phyloP scores from a whole-genome alignment of 2,797 vertebrate genomes.

The Mus caroli region DNA sequence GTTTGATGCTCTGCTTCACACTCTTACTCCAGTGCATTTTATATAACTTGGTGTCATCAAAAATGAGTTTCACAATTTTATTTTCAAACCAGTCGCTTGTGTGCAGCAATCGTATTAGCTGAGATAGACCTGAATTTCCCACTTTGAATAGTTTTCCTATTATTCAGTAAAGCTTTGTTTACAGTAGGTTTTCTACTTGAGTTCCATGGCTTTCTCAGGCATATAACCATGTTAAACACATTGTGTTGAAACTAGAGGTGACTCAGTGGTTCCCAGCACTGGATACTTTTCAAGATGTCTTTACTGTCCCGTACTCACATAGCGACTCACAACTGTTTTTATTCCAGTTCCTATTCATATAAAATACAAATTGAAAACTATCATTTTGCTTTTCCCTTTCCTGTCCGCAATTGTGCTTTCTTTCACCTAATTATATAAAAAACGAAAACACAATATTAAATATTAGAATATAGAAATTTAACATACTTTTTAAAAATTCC shows the following conservation, averaged over 20 bases:
- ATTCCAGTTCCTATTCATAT: neutral
- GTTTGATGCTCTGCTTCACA: neutral
- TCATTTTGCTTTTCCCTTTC: slow-evolving; percentile 50
- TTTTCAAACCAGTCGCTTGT: neutral
- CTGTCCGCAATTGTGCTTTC: neutral
- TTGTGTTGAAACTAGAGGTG: neutral
- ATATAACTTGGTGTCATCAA: neutral
- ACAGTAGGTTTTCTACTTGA: neutral
- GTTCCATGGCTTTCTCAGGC: neutral
- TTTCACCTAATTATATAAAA: slow-evolving; percentile 31
- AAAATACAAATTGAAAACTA: neutral
- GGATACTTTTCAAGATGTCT: no score
- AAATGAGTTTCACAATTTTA: slow-evolving; percentile 19
- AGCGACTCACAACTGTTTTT: neutral
- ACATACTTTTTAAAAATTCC: neutral
- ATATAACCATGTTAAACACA: neutral
- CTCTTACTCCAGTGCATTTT: neutral
- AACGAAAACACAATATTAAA: slow-evolving; percentile 35
- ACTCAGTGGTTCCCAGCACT: neutral
- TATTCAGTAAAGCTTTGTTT: neutral
- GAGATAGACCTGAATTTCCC: slow-evolving; percentile 9
- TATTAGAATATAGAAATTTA: neutral
- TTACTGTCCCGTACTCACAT: neutral
- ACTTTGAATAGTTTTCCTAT: neutral
- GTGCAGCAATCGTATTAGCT: slow-evolving; percentile 5